These are phyloP conservation scores for Drosophila nannoptera DNA, from an alignment of 1,140 invertebrate species.

Conservation along the genomic window DNA sequence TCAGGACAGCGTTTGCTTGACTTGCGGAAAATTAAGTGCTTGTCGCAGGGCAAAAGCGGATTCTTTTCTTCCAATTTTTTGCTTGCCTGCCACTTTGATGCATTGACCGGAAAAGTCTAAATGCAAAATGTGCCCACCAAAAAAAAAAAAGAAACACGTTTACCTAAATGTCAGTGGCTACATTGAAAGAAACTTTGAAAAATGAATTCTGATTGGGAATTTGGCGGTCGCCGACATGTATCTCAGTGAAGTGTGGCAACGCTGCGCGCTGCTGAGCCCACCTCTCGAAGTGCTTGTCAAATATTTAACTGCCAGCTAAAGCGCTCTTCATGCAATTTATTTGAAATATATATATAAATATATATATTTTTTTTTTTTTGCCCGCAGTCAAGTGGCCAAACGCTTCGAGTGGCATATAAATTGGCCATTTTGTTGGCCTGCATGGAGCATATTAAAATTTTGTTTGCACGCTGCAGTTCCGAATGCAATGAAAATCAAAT, in stretches of 20 bases:
- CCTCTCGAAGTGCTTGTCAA: background rate
- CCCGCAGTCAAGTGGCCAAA: slow-evolving; percentile 6
- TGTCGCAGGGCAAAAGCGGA: slow-evolving; percentile 48
- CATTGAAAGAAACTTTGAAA: slow-evolving; percentile 7
- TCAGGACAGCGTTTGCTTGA: slow-evolving; percentile 50
- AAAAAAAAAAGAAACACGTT: slow-evolving; percentile 10
- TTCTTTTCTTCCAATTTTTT: slow-evolving; percentile 16
- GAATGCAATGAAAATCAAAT: slow-evolving; percentile 45
- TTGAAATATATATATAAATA: slow-evolving; percentile 13
- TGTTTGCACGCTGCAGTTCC: slow-evolving; percentile 6
- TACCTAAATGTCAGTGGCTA: slow-evolving; percentile 29
- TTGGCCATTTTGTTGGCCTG: slow-evolving; percentile 18
- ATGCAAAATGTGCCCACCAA: slow-evolving; percentile 27
- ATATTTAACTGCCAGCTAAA: background rate
- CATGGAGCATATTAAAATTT: slow-evolving; percentile 9
- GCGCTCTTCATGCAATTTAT: too few relatives aligned
- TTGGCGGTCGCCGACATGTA: background rate
- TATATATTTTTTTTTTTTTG: slow-evolving; percentile 7
- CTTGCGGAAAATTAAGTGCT: slow-evolving; percentile 64
- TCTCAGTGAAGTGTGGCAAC: background rate
- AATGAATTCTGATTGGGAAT: slow-evolving; percentile 4
- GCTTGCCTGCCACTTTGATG: slow-evolving; percentile 59
- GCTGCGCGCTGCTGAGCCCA: too few relatives aligned
- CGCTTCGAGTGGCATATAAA: slow-evolving; percentile 15
- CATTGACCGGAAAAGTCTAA: slow-evolving; percentile 64